Base-by-base conservation (phyloP, 2,113 vertebrate genomes). In the Pelecanus crispus region DNA sequence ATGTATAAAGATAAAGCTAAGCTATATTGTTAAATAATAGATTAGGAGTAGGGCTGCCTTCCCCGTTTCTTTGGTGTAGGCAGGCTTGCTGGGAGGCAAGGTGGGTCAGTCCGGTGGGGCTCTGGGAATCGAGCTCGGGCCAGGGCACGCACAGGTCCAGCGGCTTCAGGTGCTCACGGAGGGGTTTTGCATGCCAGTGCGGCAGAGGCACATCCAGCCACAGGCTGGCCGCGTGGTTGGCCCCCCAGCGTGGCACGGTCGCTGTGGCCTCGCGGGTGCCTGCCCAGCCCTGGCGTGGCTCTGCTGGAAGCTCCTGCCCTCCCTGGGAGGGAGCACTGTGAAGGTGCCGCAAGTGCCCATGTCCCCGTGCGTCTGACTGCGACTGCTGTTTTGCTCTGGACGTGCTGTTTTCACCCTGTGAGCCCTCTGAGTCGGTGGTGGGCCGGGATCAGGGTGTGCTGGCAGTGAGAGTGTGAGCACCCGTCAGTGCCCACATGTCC, bases 201-300 rank as follows among this genome's bases (percentile, higher is more conserved):
- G 2, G 3, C 0, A 1, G 45, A 26, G 49, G 17, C 50, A 18
- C 3, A 1, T 36, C 38, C 58, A 31, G 47, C 56, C 3, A 4
- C 26, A 3, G 44, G 61, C 36, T 1, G 2, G 22, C 10, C 0
- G 7, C 0, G 5, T 1, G 6, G 32, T 6, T 1, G 1, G 25
- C 25, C 26, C 32, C 50, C 40, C 31, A 5, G 1, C 0, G 5
- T 4, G 1, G 40, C 31, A 7, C 6, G 9, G 32, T 28, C 7
- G 3, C 38, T 44, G 61, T 2, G 2, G 32, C 18, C 24, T 50
- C 16, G 6, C 21, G 1, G 3, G 59, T 40, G 36, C 17, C 36
- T 50, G 47, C 22, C 31, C 56, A 21, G 20, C 20, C 10, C 13
- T 3, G 28, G 22, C 3, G 2, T 1, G 1, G 28, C 34, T 81